phyloP scores from a whole-genome alignment of 92 coral and sea anemone species.

The Heliopora coerulea region DNA sequence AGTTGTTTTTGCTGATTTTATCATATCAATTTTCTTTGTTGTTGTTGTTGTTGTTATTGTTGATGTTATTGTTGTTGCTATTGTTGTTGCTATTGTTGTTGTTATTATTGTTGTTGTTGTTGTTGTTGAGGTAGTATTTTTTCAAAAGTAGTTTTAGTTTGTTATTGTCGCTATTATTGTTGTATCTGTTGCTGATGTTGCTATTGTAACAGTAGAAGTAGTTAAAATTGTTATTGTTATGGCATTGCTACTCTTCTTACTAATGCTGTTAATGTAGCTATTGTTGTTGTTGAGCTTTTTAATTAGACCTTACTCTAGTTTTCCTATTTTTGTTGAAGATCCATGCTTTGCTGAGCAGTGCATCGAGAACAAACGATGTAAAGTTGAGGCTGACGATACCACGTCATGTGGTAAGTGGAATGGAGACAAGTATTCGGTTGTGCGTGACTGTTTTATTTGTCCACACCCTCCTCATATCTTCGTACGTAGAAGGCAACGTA shows the following conservation, averaged over 20 bases:
- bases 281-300: not conserved
- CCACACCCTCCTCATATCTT: no score
- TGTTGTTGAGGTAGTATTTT: not conserved
- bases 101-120: not conserved
- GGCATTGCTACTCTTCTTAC: no score
- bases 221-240: no score
- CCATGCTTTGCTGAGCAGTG: slow-evolving; percentile 19
- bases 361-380: slow-evolving; percentile 18
- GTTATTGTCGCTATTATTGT: no score
- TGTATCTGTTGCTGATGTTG: no score
- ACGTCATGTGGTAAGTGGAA: slow-evolving; percentile 16
- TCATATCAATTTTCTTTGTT: no score
- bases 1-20: no score
- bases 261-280: not conserved
- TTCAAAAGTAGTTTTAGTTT: not conserved
- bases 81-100: not conserved
- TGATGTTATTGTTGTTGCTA: not conserved
- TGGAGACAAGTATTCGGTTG: no score
- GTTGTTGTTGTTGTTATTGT: no score
- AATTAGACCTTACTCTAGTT: not conserved
- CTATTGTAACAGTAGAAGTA: no score
- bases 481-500: no score
- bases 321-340: slow-evolving; percentile 3
- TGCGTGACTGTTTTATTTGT: no score
- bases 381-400: slow-evolving; percentile 13